Conservation (phyloP, 2,888 invertebrate species). For the Nasonia oneida region DNA sequence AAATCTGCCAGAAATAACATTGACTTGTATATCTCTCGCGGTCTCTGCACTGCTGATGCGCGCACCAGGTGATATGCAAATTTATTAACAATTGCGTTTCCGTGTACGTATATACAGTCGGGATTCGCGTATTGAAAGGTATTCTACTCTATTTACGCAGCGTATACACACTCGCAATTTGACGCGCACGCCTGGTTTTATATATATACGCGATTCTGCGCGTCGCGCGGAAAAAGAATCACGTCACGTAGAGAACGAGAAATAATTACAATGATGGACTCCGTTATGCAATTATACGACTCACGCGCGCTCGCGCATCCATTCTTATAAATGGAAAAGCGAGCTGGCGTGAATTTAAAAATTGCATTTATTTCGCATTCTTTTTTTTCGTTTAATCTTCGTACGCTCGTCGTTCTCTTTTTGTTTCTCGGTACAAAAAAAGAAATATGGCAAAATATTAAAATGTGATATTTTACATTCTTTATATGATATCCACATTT, state of each 20-base stretch:
- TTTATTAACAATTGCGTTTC: neutral
- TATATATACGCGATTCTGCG: neutral
- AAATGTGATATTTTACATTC: no score
- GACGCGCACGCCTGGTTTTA: neutral
- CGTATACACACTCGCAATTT: neutral
- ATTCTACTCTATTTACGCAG: no score
- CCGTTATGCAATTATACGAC: neutral
- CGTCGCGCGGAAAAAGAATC: neutral
- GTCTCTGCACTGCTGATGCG: neutral
- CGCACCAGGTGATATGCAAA: neutral
- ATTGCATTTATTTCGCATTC: neutral
- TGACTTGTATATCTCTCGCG: neutral
- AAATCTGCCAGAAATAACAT: neutral
- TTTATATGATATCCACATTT: no score
- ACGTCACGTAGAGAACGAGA: neutral
- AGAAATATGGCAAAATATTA: neutral
- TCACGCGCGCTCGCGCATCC: neutral
- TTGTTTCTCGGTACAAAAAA: neutral
- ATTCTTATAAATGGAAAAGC: neutral
- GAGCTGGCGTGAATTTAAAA: neutral
- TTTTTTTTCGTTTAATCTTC: neutral
- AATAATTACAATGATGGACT: conserved; percentile 41
- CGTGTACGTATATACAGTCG: neutral
- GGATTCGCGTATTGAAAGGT: neutral
- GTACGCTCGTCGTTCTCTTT: neutral